phyloP scores from a whole-genome alignment of 92 coral and sea anemone species.

The Phenganax subtilis region DNA sequence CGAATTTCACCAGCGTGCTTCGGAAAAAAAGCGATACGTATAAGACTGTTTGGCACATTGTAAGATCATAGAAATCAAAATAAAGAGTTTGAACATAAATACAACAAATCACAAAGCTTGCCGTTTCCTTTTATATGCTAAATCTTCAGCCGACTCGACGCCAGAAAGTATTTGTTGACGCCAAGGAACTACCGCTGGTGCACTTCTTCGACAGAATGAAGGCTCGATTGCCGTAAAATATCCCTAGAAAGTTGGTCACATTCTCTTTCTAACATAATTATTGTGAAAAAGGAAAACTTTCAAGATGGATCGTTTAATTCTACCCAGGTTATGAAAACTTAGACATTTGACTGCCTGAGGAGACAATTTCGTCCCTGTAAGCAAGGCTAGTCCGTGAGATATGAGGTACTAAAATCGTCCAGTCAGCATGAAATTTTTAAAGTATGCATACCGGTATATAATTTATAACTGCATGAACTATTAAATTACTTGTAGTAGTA shows the following conservation, averaged over 20 bases:
- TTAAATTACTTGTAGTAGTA: not conserved
- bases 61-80: conserved; percentile 21
- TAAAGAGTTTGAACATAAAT: conserved; percentile 23
- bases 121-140: conserved; percentile 45
- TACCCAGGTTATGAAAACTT: not conserved
- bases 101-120: conserved; percentile 36
- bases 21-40: not conserved
- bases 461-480: no score
- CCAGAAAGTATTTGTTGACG: conserved; percentile 32
- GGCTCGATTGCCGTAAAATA: conserved; percentile 12
- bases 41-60: conserved; percentile 19
- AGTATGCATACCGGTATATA: no score
- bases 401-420: not conserved
- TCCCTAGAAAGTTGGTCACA: no score
- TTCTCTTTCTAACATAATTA: no score
- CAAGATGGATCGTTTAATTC: no score
- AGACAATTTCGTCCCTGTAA: not conserved
- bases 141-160: conserved; percentile 38
- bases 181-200: conserved; percentile 26
- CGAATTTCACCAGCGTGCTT: not conserved
- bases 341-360: not conserved
- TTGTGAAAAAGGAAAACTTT: no score
- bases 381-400: not conserved
- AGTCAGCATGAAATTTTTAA: not conserved
- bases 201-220: conserved; percentile 1